A percentile compares a stretch with the other conserved stretches of the same genome.
These are phyloP conservation scores for Melieria picta DNA, from an alignment of 2,888 invertebrate genomes.

Conservation along the genomic window DNA sequence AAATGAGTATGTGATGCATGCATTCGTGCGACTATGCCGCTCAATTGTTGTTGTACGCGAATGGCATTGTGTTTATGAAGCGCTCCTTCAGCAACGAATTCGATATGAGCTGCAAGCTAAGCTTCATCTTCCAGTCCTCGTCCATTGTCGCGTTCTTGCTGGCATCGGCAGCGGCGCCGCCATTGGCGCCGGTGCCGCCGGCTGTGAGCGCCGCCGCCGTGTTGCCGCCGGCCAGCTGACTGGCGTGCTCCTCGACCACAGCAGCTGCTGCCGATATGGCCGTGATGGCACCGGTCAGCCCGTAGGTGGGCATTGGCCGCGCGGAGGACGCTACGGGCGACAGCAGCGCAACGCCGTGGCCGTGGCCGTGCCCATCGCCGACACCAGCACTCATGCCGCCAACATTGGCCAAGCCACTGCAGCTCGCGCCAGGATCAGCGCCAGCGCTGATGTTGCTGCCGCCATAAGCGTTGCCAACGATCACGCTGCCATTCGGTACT, in stretches of 20 bases:
- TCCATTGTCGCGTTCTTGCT: constrained; percentile 44
- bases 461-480: constrained; percentile 24
- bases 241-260: constrained; percentile 52
- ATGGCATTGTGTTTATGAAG: constrained; percentile 64
- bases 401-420: neutral
- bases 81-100: constrained; percentile 65
- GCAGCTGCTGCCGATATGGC: constrained; percentile 61
- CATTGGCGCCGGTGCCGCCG: neutral
- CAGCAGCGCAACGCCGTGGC: too few relatives aligned
- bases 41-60: constrained; percentile 64
- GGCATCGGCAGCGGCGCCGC: neutral
- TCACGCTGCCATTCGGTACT: constrained; percentile 23
- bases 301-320: constrained; percentile 55
- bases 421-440: constrained; percentile 11
- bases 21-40: neutral
- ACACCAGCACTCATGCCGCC: constrained; percentile 22
- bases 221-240: constrained; percentile 53
- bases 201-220: constrained; percentile 29
- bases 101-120: constrained; percentile 64
- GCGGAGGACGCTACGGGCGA: too few relatives aligned
- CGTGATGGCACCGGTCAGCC: constrained; percentile 62
- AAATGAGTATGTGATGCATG: constrained; percentile 2
- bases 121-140: constrained; percentile 66
- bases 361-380: neutral
- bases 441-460: constrained; percentile 34